phyloP scores from a whole-genome alignment of 2,113 vertebrate species.

The Centropus unirufus region DNA sequence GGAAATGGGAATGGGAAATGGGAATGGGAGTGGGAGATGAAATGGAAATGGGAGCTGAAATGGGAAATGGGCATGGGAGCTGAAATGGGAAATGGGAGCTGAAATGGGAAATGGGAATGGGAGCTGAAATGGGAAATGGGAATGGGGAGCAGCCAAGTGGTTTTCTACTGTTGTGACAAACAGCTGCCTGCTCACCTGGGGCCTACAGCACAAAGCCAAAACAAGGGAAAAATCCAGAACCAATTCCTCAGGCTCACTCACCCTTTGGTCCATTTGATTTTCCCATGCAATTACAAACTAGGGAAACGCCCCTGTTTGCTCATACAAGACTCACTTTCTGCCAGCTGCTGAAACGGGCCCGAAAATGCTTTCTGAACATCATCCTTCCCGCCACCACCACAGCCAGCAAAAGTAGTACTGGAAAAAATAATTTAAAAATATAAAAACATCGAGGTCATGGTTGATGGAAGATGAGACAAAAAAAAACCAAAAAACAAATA shows the following conservation, averaged over 20 bases:
- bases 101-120: too few species aligned
- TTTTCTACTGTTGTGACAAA: background rate
- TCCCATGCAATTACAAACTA: background rate
- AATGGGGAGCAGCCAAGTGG: background rate
- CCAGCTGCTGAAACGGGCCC: background rate
- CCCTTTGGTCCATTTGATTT: background rate
- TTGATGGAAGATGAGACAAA: background rate
- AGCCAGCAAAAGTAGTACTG: background rate
- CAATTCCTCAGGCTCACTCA: rapidly evolving
- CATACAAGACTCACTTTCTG: background rate
- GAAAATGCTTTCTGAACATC: background rate
- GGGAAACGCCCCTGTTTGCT: background rate
- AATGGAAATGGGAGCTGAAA: too few species aligned
- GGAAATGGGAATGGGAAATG: too few species aligned
- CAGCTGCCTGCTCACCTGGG: background rate
- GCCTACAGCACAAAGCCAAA: background rate
- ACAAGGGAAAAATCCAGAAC: background rate
- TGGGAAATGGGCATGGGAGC: too few species aligned
- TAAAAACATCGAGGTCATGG: background rate
- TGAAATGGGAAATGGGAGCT: too few species aligned
- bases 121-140: background rate
- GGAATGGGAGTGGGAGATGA: too few species aligned
- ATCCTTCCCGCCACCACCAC: background rate
- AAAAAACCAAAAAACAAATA: too few species aligned
- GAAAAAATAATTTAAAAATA: background rate